Conservation (phyloP, 2,797 vertebrate species). For the Hydrolagus colliei region DNA sequence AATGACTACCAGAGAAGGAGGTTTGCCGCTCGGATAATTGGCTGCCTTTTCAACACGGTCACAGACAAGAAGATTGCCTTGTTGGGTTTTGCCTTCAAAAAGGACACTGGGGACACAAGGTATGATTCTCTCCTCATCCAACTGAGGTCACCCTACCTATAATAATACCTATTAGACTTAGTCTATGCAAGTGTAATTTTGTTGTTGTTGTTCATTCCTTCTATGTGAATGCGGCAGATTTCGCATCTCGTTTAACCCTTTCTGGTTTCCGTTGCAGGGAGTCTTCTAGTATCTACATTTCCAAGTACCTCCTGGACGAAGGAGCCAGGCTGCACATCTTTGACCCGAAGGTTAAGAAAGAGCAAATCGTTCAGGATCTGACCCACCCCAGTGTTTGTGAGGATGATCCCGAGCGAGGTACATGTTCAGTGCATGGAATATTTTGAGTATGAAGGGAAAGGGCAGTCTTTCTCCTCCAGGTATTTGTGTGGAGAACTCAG, state of each 20-base stretch:
- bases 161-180: too few species aligned
- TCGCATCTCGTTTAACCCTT: background rate
- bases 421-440: background rate
- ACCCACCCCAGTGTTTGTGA: constrained; percentile 35
- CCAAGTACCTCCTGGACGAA: constrained; percentile 43
- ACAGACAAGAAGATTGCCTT: constrained; percentile 40
- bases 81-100: constrained; percentile 40
- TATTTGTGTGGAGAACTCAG: background rate
- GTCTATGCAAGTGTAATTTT: too few species aligned
- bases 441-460: background rate
- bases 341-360: constrained; percentile 41
- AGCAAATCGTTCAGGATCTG: constrained; percentile 40
- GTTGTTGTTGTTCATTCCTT: too few species aligned
- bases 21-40: constrained; percentile 41
- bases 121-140: background rate
- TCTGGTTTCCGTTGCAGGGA: constrained; percentile 35
- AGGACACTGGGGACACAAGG: constrained; percentile 43
- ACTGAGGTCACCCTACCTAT: too few species aligned
- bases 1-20: constrained; percentile 39
- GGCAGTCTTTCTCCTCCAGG: background rate
- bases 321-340: constrained; percentile 43
- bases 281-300: constrained; percentile 44
- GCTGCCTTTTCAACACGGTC: constrained; percentile 42
- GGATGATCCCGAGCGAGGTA: constrained; percentile 41
- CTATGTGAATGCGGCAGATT: background rate